phyloP scores from a whole-genome alignment of 2,888 invertebrate genomes.

The Oligia strigilis region DNA sequence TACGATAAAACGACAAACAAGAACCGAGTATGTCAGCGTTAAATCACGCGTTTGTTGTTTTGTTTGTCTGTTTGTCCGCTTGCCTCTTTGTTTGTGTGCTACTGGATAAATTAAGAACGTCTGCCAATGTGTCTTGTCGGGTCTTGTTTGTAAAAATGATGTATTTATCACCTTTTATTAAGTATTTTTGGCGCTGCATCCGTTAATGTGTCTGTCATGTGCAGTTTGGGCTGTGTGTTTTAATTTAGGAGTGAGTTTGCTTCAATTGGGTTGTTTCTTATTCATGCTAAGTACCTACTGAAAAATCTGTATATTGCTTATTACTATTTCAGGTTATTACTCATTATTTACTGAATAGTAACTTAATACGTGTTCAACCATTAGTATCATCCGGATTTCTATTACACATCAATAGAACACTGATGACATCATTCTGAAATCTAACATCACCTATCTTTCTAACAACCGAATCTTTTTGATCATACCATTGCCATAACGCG shows the following conservation, averaged over 20 bases:
- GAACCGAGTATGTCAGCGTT: conserved; percentile 70
- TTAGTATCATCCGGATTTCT: not conserved
- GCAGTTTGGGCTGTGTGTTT: conserved; percentile 29
- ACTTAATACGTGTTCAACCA: not conserved
- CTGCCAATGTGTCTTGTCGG: conserved; percentile 65
- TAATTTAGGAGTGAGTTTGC: conserved; percentile 20
- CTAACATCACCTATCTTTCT: not conserved
- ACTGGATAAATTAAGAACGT: conserved; percentile 73
- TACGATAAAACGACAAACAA: conserved; percentile 72
- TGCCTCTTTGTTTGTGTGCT: conserved; percentile 65
- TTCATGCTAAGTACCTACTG: not conserved
- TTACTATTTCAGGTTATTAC: not conserved
- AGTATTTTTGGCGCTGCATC: conserved; percentile 34
- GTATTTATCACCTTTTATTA: conserved; percentile 56
- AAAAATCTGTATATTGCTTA: not conserved
- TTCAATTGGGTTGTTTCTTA: conserved; percentile 11
- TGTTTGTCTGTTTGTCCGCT: conserved; percentile 69
- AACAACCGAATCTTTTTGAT: not conserved
- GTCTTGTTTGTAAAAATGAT: conserved; percentile 67
- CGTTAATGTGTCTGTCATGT: conserved; percentile 41
- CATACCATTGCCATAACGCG: not conserved
- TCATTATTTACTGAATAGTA: not conserved
- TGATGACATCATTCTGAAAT: not conserved
- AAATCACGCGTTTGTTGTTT: conserved; percentile 82
- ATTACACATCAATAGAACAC: not conserved